These are phyloP conservation scores for Melanotaenia nigrans DNA, from an alignment of 2,797 vertebrate genomes.

Conservation along the genomic window DNA sequence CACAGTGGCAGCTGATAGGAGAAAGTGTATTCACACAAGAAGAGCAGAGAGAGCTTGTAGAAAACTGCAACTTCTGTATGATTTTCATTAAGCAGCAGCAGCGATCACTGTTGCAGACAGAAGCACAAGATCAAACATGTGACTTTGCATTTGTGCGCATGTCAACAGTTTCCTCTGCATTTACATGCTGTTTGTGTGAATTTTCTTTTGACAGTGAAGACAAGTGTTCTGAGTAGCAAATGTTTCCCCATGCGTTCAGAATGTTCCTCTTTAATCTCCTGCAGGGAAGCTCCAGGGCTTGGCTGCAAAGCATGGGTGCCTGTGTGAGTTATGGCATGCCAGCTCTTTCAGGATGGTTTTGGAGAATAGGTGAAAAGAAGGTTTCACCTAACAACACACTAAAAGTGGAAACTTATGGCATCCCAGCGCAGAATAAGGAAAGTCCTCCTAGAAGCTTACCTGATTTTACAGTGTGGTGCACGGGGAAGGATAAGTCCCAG, in stretches of 20 bases:
- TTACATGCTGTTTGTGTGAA: slow-evolving; percentile 22
- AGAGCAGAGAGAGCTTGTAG: slow-evolving; percentile 29
- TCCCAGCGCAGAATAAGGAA: slow-evolving; percentile 40
- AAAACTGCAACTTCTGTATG: slow-evolving; percentile 22
- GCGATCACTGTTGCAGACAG: slow-evolving; percentile 12
- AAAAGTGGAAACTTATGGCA: slow-evolving; percentile 70
- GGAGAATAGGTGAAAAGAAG: slow-evolving; percentile 49
- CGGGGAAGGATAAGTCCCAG: slow-evolving; percentile 25
- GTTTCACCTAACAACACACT: slow-evolving; percentile 64
- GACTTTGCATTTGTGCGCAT: slow-evolving; percentile 36
- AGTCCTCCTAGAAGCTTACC: slow-evolving; percentile 46
- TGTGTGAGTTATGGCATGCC: slow-evolving; percentile 75
- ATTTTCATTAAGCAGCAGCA: slow-evolving; percentile 9
- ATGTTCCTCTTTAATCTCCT: slow-evolving; percentile 75
- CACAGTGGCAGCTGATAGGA: slow-evolving; percentile 61
- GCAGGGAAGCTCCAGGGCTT: slow-evolving; percentile 68
- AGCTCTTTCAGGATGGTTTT: slow-evolving; percentile 49
- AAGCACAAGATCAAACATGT: slow-evolving; percentile 9
- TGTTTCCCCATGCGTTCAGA: slow-evolving; percentile 66
- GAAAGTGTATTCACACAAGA: slow-evolving; percentile 48
- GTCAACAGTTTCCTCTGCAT: slow-evolving; percentile 21
- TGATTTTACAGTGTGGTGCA: slow-evolving; percentile 36
- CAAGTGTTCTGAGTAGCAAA: slow-evolving; percentile 56
- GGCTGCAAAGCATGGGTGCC: slow-evolving; percentile 74
- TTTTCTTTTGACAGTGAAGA: slow-evolving; percentile 56